These are phyloP conservation scores for Siniperca scherzeri DNA, from an alignment of 2,797 vertebrate species.

Conservation along the genomic window DNA sequence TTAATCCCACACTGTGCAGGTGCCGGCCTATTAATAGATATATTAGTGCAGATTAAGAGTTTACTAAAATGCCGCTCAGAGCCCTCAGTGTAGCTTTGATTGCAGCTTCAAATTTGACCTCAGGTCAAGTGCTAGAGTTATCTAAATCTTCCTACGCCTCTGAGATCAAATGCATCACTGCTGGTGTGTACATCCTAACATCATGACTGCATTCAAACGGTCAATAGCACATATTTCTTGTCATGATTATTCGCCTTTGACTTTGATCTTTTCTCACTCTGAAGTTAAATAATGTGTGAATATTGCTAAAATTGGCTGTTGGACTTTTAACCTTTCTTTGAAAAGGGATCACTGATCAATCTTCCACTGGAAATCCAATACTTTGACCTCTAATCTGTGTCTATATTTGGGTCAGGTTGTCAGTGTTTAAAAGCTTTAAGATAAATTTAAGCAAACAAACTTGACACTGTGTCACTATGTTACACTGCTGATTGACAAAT, in stretches of 20 bases:
- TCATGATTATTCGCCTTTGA: neutral
- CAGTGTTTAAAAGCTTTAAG: conserved; percentile 45
- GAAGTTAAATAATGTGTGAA: neutral
- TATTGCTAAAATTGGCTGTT: conserved; percentile 2
- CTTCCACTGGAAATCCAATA: conserved; percentile 21
- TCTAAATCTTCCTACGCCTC: conserved; percentile 39
- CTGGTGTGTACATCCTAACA: neutral
- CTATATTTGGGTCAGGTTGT: conserved; percentile 31
- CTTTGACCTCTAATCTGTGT: conserved; percentile 30
- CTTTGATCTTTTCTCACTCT: neutral
- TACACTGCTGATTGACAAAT: neutral
- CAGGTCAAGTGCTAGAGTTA: conserved; percentile 50
- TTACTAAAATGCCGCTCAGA: conserved; percentile 44
- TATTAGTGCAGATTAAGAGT: conserved; percentile 72
- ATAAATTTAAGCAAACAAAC: neutral
- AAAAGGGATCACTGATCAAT: conserved; percentile 27
- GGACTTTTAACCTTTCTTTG: conserved; percentile 12
- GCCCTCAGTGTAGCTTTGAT: conserved; percentile 45
- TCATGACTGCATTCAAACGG: neutral
- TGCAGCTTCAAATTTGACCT: conserved; percentile 52
- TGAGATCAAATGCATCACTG: conserved; percentile 35
- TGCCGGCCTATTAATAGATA: conserved; percentile 70
- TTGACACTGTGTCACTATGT: neutral
- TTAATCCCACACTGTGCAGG: conserved; percentile 54
- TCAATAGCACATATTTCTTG: neutral